Base-by-base conservation (phyloP, 1,140 invertebrate genomes). In the Limonius californicus region DNA sequence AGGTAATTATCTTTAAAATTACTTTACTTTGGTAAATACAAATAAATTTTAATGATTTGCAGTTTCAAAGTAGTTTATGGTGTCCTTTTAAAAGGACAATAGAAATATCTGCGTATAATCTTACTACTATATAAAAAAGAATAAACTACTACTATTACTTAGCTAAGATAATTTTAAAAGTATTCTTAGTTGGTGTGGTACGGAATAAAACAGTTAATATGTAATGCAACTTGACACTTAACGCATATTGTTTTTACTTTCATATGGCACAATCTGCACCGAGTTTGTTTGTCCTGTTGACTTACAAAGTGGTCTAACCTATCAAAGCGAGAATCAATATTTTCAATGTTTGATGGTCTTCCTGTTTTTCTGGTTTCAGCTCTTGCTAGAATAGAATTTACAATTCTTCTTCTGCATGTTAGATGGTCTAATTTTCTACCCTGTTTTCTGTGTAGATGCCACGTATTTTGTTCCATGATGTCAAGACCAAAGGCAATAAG, bases 401-500 rank as follows among this genome's bases (percentile, higher is more conserved):
- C 54, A 12, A 62, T 21, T 43, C 59, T 60, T 60, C 59, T 56
- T 7, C 53, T 56, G 18, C 47, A 62, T 19, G 60, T 56, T 14
- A 62, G 27, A 19, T 62, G 53, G 20, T 62, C 60, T 32, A 62
- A 47, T 15, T 56, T 56, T 6, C 60, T 54, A 54, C 39, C 39
- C 30, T 62, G 60, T 19, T 14, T n/a, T 43, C 27, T 62, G 19
- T 62, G 60, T 2, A 62, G 14, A 18, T 56, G 54, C 53, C n/a
- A 56, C 12, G 45, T 16, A 60, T 62, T 62, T 56, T 62, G 53
- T 42, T 43, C 53, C 16, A 47, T 64, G 45, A 73, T 59, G 62
- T 75, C 68, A 6, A 75, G n/a, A 43, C 63, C 68, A 54, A 72
- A 60, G 6, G 21, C 23, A 39, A 74, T 50, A 12, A 75, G 59